Conservation (phyloP, 2,113 vertebrate species). For the Pontoporia blainvillei region DNA sequence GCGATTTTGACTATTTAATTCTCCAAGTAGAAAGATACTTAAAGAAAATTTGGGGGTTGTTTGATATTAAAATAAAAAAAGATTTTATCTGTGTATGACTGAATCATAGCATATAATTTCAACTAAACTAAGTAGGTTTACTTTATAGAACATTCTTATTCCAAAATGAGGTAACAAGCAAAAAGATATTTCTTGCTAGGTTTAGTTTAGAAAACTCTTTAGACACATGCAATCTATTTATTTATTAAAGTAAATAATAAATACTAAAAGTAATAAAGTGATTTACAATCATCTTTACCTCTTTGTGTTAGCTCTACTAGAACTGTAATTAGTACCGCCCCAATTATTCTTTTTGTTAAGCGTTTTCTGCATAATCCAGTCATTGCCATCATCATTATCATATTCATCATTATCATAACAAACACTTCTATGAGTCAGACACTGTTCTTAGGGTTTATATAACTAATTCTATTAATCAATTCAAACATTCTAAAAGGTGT, state of each 20-base stretch:
- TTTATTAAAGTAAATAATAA: background rate
- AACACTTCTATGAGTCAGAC: background rate
- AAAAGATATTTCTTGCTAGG: background rate
- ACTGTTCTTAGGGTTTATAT: rapidly evolving
- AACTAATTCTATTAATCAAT: background rate
- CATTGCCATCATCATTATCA: rapidly evolving
- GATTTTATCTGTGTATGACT: background rate
- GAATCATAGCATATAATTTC: background rate
- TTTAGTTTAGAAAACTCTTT: background rate
- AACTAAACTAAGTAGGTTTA: background rate
- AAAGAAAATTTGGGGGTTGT: background rate
- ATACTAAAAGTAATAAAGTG: background rate
- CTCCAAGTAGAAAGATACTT: background rate
- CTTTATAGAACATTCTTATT: background rate
- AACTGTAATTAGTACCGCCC: background rate
- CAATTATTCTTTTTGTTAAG: background rate
- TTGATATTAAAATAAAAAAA: background rate
- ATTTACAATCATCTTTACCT: no score
- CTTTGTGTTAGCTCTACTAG: background rate
- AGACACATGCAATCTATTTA: background rate
- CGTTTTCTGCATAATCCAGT: background rate
- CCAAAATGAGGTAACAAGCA: background rate
- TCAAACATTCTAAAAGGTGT: rapidly evolving
- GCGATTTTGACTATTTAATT: background rate
- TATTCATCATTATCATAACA: no score